Evolutionary conservation across 2,888 invertebrate genomes (phyloP), one percentile per base, ranked within the genome.

Genomic region (Parthenolecanium corni): DNA sequence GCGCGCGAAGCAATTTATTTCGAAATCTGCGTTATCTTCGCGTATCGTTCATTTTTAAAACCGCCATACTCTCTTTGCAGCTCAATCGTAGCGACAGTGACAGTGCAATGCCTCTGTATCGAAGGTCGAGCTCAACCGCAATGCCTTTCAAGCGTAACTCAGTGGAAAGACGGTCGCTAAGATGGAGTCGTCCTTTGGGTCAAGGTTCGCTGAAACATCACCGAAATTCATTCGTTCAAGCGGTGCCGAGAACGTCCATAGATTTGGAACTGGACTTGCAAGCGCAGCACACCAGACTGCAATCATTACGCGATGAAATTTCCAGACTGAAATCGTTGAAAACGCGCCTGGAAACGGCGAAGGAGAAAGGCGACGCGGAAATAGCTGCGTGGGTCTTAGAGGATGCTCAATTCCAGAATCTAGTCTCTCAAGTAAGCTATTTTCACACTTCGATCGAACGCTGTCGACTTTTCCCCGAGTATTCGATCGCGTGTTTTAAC

Each of bases 41-140:
- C n/a, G n/a, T n/a, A n/a, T n/a, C n/a, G n/a, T n/a, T 46, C 25
- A 57, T 49, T 21, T 14, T 23, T 52, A 12, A 5, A 49, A 36
- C n/a, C n/a, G 6, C 23, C 11, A 42, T 51, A 16, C n/a, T 63
- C 18, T 52, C 36, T 67, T 71, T 72, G 4, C 79, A 90, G 81
- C 75, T 96, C 70, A 96, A 94, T 74, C 84, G 96, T 69, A 95
- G 94, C 72, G 95, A 95, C 75, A 94, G 94, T 66, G 95, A 96
- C 74, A 94, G 93, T 70, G 91, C 93, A 46, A 94, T 95, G 90
- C 91, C 91, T 46, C 81, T 91, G 69, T 89, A 89, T 73, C 77
- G 83, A 72, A 80, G 80, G 71, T 80, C 70, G 67, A 78, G 70
- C 25, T 36, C 62, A 9, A 57, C 64, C 11, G 64, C 52, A 52